Percentiles rank a stretch among this genome's conserved stretches.
Conservation (phyloP, 2,888 invertebrate genomes). For the Galeruca laticollis region DNA sequence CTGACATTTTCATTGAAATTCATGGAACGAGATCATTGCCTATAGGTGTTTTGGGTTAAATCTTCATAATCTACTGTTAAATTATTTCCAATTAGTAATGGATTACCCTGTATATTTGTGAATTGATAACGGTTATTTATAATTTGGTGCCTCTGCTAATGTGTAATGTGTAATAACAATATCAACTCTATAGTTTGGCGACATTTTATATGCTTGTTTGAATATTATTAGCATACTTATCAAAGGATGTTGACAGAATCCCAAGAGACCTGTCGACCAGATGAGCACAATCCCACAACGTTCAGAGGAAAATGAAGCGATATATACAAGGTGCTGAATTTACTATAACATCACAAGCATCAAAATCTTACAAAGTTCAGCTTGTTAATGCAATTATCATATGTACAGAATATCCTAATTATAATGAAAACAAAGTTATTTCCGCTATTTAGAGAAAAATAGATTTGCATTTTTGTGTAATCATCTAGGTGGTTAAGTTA, state of each 20-base stretch:
- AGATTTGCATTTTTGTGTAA: too few relatives aligned
- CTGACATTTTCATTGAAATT: too few relatives aligned
- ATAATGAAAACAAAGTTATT: too few relatives aligned
- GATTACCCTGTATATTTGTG: too few relatives aligned
- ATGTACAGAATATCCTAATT: too few relatives aligned
- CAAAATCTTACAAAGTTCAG: background rate
- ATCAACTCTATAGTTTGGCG: background rate
- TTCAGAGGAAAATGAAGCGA: background rate
- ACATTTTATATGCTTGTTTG: background rate
- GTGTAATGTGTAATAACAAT: background rate
- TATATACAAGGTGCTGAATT: background rate
- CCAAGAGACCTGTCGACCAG: background rate
- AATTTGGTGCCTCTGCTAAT: background rate
- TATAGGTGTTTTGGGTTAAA: too few relatives aligned
- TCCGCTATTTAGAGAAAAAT: too few relatives aligned
- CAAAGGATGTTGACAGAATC: background rate
- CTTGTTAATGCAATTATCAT: background rate
- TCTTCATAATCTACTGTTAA: too few relatives aligned
- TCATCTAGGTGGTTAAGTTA: too few relatives aligned
- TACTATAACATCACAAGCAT: background rate
- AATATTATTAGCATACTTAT: background rate
- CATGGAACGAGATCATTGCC: too few relatives aligned
- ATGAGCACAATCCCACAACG: slow-evolving; percentile 5
- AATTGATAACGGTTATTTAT: background rate
- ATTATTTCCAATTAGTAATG: too few relatives aligned